A percentile compares a stretch with the other conserved stretches of the same genome.
Evolutionary conservation across 1,140 invertebrate genomes (phyloP).

Genomic region (Akabosia matsudoensis): DNA sequence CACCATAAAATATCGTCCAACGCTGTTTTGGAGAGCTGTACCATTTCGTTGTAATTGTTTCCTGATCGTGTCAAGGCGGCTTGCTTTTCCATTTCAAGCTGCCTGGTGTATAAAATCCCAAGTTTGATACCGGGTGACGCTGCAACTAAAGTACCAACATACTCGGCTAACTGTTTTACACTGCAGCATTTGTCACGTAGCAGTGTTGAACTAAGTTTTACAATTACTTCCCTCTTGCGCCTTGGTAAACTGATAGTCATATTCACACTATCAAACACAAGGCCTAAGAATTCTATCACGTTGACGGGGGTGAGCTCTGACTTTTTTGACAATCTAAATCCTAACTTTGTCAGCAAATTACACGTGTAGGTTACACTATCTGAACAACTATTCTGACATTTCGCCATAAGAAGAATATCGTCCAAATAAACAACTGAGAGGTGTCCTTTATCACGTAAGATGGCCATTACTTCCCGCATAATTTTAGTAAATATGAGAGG

Average conservation of each 20-base stretch:
- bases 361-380: background rate
- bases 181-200: background rate
- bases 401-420: slow-evolving; percentile 32
- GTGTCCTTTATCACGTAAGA: slow-evolving; percentile 9
- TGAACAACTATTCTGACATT: background rate
- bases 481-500: slow-evolving; percentile 23
- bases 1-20: slow-evolving; percentile 26
- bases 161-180: slow-evolving; percentile 23
- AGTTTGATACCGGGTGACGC: slow-evolving; percentile 14
- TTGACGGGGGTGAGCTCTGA: background rate
- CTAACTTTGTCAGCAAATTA: background rate
- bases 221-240: background rate
- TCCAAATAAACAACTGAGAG: slow-evolving; percentile 34
- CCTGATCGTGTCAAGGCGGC: background rate
- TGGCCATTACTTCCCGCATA: slow-evolving; percentile 6
- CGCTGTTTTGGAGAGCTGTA: background rate
- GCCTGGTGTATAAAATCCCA: slow-evolving; percentile 19
- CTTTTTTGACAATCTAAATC: background rate
- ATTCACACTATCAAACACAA: slow-evolving; percentile 22
- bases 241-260: background rate
- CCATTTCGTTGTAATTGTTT: background rate
- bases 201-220: background rate
- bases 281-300: slow-evolving; percentile 20
- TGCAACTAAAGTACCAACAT: slow-evolving; percentile 24
- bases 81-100: slow-evolving; percentile 10